phyloP scores from a whole-genome alignment of 2,888 invertebrate genomes.

The Dolichomitus sp. region DNA sequence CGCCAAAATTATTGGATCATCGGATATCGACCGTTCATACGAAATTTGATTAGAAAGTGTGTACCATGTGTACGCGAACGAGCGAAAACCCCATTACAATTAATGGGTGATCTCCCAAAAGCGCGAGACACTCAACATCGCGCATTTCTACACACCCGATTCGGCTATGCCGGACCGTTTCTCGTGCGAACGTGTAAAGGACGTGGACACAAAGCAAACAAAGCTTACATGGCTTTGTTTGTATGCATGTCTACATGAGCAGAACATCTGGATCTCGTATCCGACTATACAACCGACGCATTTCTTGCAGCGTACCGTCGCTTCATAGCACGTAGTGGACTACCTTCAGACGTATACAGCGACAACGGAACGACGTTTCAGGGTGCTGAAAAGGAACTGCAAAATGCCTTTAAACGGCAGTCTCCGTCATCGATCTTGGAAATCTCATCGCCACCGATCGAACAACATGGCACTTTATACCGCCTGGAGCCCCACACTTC shows the following conservation, averaged over 20 bases:
- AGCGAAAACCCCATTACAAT: background rate
- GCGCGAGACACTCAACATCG: background rate
- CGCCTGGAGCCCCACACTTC: constrained; percentile 45
- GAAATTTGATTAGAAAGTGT: constrained; percentile 47
- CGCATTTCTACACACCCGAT: constrained; percentile 40
- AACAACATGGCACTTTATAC: constrained; percentile 43
- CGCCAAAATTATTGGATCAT: constrained; percentile 53
- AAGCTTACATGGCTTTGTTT: constrained; percentile 57
- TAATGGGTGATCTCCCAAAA: background rate
- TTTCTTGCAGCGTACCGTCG: constrained; percentile 58
- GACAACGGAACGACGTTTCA: constrained; percentile 60
- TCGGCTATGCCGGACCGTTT: constrained; percentile 64
- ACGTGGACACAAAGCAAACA: constrained; percentile 35
- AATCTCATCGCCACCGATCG: constrained; percentile 6
- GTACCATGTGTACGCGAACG: constrained; percentile 50
- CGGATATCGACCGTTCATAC: constrained; percentile 8
- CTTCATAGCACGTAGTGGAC: constrained; percentile 40
- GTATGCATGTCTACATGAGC: constrained; percentile 44
- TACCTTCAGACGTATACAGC: constrained; percentile 45
- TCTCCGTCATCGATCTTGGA: background rate
- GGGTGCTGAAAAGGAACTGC: constrained; percentile 13
- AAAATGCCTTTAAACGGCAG: background rate
- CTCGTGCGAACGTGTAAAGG: constrained; percentile 42
- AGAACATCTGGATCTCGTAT: constrained; percentile 47
- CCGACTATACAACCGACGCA: constrained; percentile 24